Conservation (phyloP, 1,140 invertebrate genomes). For the Hypothenemus hampei region DNA sequence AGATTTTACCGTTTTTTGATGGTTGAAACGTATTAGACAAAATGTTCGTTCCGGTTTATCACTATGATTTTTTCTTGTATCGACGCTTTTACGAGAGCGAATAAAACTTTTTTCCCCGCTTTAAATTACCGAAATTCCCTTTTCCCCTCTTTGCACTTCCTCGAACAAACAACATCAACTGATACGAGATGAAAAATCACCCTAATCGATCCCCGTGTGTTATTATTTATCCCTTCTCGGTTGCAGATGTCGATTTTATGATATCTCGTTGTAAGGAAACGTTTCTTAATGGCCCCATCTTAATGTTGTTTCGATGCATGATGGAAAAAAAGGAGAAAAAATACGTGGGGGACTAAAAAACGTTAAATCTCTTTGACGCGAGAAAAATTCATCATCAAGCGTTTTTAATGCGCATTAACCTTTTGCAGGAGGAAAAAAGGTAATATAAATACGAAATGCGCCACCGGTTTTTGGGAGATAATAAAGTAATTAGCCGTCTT, state of each 20-base stretch:
- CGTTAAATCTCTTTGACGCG: no score
- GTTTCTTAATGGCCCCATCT: constrained; percentile 30
- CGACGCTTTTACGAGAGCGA: constrained; percentile 21
- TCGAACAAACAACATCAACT: constrained; percentile 14
- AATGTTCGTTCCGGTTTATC: constrained; percentile 27
- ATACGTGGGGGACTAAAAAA: no score
- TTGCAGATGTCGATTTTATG: constrained; percentile 41
- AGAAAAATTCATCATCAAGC: neutral
- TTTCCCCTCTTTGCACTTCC: neutral
- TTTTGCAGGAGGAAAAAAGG: neutral
- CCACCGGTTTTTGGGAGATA: neutral
- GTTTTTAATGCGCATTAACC: neutral
- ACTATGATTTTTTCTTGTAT: constrained; percentile 31
- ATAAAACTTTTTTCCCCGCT: constrained; percentile 21
- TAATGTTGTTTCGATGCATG: no score
- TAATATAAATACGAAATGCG: constrained; percentile 1
- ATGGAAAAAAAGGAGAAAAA: no score
- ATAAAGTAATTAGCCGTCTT: constrained; percentile 11
- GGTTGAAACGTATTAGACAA: constrained; percentile 29
- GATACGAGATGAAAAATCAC: constrained; percentile 25
- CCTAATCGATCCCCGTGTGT: constrained; percentile 35
- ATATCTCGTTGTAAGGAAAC: constrained; percentile 28
- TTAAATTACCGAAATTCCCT: constrained; percentile 15
- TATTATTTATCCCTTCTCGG: constrained; percentile 27
- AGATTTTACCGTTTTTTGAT: constrained; percentile 29